These are phyloP conservation scores for Chondrilla cf. caribensis DNA, from an alignment of 37 sponge, comb jelly and placozoan species.

Conservation along the genomic window DNA sequence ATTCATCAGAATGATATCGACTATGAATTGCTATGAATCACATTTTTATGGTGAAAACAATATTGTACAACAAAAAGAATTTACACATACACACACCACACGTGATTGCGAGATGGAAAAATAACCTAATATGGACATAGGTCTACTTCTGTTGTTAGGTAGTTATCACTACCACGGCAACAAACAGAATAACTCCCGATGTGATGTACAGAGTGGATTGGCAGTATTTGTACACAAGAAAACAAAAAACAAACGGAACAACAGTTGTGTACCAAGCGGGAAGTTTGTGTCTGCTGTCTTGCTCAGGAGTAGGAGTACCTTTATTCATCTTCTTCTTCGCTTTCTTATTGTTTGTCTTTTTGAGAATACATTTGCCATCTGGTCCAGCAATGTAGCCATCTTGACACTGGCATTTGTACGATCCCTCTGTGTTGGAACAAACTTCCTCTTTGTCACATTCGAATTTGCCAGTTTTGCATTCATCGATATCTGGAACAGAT, in stretches of 20 bases:
- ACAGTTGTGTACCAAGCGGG: conserved; percentile 56
- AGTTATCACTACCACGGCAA: too few species aligned
- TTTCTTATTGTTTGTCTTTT: conserved; percentile 2
- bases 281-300: background rate
- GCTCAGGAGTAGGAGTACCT: background rate
- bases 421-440: conserved; percentile 61
- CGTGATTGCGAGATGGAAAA: too few species aligned
- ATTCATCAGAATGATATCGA: too few species aligned
- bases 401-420: conserved; percentile 71
- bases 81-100: too few species aligned
- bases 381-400: conserved; percentile 35
- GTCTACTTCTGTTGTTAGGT: too few species aligned
- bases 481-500: conserved; percentile 51
- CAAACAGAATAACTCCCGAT: too few species aligned
- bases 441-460: conserved; percentile 63
- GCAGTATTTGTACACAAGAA: conserved; percentile 21
- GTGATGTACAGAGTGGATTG: too few species aligned
- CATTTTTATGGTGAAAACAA: too few species aligned
- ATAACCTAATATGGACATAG: too few species aligned
- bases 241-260: conserved; percentile 29
- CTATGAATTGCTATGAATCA: too few species aligned
- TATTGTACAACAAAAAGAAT: too few species aligned
- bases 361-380: conserved; percentile 58
- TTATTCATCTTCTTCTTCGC: conserved; percentile 29
- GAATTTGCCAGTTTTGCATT: conserved; percentile 25